A percentile compares a stretch with the other conserved stretches of the same genome.
phyloP scores from a whole-genome alignment of 2,888 invertebrate genomes.

The Yponomeuta plumbellus region DNA sequence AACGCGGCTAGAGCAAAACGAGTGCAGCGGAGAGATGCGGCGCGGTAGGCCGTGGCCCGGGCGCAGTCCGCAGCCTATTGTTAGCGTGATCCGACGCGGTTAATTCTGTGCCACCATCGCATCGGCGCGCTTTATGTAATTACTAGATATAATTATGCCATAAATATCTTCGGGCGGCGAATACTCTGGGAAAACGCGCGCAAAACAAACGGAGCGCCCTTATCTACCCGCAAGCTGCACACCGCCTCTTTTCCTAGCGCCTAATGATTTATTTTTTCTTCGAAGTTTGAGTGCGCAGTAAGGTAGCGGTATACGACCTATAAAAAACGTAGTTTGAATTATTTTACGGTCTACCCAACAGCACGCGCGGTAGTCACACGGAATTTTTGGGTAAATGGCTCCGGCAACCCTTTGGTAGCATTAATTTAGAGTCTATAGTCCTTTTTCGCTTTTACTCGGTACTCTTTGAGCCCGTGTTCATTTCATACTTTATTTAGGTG shows the following conservation, averaged over 20 bases:
- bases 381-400: constrained; percentile 22
- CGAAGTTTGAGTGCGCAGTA: neutral
- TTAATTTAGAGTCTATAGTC: constrained; percentile 42
- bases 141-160: constrained; percentile 56
- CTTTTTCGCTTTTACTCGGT: constrained; percentile 31
- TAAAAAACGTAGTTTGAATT: constrained; percentile 9
- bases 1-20: constrained; percentile 63
- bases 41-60: neutral
- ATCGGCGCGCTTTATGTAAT: constrained; percentile 45
- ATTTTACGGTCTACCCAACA: constrained; percentile 7
- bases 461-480: constrained; percentile 35
- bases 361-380: constrained; percentile 12
- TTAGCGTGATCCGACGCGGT: constrained; percentile 63
- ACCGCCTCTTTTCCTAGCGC: neutral
- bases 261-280: neutral
- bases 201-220: constrained; percentile 14
- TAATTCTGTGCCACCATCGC: constrained; percentile 49
- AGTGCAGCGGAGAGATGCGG: constrained; percentile 26
- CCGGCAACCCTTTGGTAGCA: constrained; percentile 35
- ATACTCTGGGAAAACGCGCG: constrained; percentile 15
- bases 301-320: constrained; percentile 1
- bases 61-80: constrained; percentile 52
- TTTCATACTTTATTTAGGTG: constrained; percentile 37
- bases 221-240: neutral
- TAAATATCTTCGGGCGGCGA: constrained; percentile 40